Base-by-base conservation (phyloP, 1,140 invertebrate species). In the Lanistes nyassanus region DNA sequence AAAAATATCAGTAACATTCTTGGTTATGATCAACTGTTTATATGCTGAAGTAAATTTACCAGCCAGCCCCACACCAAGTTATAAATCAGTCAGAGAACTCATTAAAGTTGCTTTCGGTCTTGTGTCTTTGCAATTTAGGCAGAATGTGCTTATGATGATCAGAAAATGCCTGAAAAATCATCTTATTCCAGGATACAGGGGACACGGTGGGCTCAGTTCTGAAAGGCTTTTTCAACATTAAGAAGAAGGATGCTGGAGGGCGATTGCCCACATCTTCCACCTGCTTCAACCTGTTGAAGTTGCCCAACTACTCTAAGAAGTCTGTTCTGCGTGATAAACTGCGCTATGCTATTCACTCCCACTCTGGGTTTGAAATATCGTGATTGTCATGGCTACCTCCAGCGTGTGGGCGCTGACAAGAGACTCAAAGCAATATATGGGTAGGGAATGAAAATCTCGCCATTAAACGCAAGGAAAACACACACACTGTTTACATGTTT, bases 241-340 rank as follows among this genome's bases (percentile, higher is more conserved):
- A 87, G 76, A 98, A 97, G 86, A 96, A 96, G 85, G 97, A 99
- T 90, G 97, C 98, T 0, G 93, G 97, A 66, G 96, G 97, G 87
- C 92, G 98, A 42, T 92, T 99, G 51, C 98, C 98, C 36, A 99
- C 98, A 0, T 98, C 97, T 0, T 99, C 98, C 0, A 99, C 98
- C 0, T 99, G 98, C 88, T 99, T 99, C 90, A 99, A 99, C 91
- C 92, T 99, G 37, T 92, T 99, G 21, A 99, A 99, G 88, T 90
- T 99, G 82, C 98, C 98, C 70, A 99, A 99, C 90, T 99, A 99
- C 88, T 96, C 98, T 86, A 98, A 97, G 88, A 97, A 98, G 86
- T 94, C 94, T 80, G 98, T 96, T 2, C 90, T 99, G 16, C 91
- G 96, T 36, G 98, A 99, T 79, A 99, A 99, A 91, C 90, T 99